Base-by-base conservation (phyloP, 2,888 invertebrate genomes). In the Lysandra bellargus region DNA sequence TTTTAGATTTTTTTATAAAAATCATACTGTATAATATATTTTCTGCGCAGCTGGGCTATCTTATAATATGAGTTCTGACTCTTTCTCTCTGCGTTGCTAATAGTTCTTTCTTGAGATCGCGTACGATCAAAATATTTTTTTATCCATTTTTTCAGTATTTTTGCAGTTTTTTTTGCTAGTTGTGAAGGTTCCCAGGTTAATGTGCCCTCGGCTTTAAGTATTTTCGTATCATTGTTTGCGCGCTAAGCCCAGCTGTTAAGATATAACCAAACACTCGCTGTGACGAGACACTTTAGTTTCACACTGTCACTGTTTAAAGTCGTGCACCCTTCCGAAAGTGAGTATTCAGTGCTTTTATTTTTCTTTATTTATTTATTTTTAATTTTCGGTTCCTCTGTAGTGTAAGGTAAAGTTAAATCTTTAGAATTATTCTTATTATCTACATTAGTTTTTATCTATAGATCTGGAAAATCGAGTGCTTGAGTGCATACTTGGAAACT, bases 241-340 rank as follows among this genome's bases (percentile, higher is more conserved):
- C 81, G 83, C 82, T 83, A 82, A 83, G 69, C 61, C 78, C 80
- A 14, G 73, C 81, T 80, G 82, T 86, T 84, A 86, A 86, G 85
- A 85, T 85, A 80, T 84, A 49, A 75, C 79, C 83, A 86, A 85
- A 85, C 83, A 84, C 78, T 80, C 80, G 82, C 80, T 83, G 83
- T 84, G 84, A 86, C 85, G 80, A 81, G 84, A 83, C 84, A 83
- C 79, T 85, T 87, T 85, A 80, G 82, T 83, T 85, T 84, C 80
- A 81, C 84, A 76, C 80, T 84, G 87, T 87, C 88, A 87, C 86
- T 87, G 86, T 87, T 87, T 85, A 79, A 81, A 81, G 81, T 83
- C 78, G 83, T 81, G 87, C 60, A 37, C 6, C 69, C 69, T 69
- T 37, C 33, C 14, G 57, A 69, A 33, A 69, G 69, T 69, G 6